Evolutionary conservation across 2,888 invertebrate genomes (phyloP), one percentile per base, ranked within the genome.

Genomic region (Norana najaformis): DNA sequence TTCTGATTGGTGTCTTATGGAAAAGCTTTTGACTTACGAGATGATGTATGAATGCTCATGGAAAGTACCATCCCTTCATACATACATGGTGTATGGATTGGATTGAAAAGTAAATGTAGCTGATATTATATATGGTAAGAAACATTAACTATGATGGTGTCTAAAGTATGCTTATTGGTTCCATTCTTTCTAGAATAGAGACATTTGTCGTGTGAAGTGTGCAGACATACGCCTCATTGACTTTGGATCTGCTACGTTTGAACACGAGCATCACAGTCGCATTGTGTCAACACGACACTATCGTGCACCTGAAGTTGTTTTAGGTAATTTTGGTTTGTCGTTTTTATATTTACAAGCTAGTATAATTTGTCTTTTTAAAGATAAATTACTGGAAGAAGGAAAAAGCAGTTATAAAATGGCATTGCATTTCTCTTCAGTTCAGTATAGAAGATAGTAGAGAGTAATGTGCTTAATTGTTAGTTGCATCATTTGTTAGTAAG

Each of bases 171-270:
- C 5, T 30, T 69, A 11, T 69, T 47, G 20, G 47, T 47, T 47
- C 13, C 6, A 30, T 82, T 83, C 47, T 39, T 85, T 38, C n/a
- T 94, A 97, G 98, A 97, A 97, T 95, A 97, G 97, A 94, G 98
- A 98, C 94, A 96, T 96, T 97, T 94, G 97, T 97, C 92, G 93
- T 92, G 97, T 99, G 91, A 98, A 98, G 95, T 97, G 97, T 94
- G 98, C 98, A 91, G 98, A 98, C 95, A 98, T 99, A 93, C 96
- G 98, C 93, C 96, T 99, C 92, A 99, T 99, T 94, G 99, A 99
- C 96, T 99, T 99, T 95, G 99, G 99, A 93, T 99, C 99, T 95
- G 99, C 99, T 41, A 99, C 99, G 83, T 99, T 99, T 95, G 99
- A 99, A 96, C 97, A 99, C 96, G 99, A 99, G 95, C 99, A 99